Conservation (phyloP, 2,797 vertebrate species). For the Vespertilio murinus region DNA sequence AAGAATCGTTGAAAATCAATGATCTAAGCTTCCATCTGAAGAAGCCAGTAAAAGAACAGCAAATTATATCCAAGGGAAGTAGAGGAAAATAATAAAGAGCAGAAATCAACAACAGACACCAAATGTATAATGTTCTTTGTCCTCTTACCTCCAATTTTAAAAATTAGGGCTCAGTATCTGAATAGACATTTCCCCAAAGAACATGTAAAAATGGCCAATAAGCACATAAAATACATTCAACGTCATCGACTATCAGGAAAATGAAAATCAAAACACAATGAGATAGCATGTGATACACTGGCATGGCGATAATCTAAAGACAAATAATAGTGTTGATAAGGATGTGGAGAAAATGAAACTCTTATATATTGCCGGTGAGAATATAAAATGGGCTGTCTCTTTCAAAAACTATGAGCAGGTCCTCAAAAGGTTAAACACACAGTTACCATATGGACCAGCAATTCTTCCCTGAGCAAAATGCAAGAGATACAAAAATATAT, state of each 20-base stretch:
- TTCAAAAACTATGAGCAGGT: neutral
- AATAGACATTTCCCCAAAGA: neutral
- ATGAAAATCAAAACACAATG: neutral
- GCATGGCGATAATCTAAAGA: neutral
- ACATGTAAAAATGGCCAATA: neutral
- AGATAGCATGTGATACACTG: neutral
- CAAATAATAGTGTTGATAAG: neutral
- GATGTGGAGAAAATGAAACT: neutral
- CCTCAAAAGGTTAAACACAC: neutral
- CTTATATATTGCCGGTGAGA: neutral
- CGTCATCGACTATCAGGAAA: neutral
- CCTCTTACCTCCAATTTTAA: too few relatives aligned
- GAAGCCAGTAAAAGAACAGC: neutral
- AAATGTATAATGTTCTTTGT: neutral
- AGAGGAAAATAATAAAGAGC: neutral
- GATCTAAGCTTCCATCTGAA: neutral
- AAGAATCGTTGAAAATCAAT: slow-evolving; percentile 5
- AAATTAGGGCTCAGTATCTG: neutral
- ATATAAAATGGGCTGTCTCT: neutral
- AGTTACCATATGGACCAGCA: neutral
- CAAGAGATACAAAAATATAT: neutral
- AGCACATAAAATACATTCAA: neutral
- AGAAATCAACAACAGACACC: neutral
- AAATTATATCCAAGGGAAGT: neutral
- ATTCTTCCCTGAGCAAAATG: neutral